Conservation (phyloP, 2,797 vertebrate genomes). For the Acanthurus tractus region DNA sequence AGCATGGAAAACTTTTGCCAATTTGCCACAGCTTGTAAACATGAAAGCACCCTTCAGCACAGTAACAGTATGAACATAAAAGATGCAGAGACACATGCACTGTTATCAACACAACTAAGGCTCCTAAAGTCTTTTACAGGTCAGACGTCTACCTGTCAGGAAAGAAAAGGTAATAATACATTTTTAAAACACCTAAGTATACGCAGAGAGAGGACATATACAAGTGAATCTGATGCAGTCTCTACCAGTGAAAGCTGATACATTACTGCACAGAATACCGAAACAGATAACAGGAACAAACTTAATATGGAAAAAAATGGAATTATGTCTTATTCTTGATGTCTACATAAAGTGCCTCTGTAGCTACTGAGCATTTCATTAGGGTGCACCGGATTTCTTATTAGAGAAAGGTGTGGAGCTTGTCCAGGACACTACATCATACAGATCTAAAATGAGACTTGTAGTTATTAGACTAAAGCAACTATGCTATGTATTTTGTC, state of each 20-base stretch:
- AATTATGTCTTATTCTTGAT: neutral
- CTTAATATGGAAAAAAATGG: neutral
- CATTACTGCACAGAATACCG: neutral
- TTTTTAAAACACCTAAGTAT: neutral
- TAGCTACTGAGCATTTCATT: constrained; percentile 31
- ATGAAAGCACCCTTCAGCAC: constrained; percentile 15
- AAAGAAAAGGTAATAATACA: neutral
- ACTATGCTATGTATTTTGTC: neutral
- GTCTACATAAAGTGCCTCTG: neutral
- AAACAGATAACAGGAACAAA: constrained; percentile 5
- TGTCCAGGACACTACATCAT: neutral
- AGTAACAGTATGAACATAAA: constrained; percentile 12
- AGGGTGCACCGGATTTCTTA: constrained; percentile 9
- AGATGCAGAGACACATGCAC: constrained; percentile 3
- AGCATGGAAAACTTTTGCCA: constrained; percentile 17
- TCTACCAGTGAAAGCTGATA: neutral
- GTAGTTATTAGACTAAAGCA: neutral
- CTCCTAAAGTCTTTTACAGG: constrained; percentile 1
- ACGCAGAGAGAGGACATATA: neutral
- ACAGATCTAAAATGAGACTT: neutral
- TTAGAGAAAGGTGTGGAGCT: neutral
- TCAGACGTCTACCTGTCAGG: constrained; percentile 4
- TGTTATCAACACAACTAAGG: constrained; percentile 2
- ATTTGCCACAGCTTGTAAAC: constrained; percentile 26
- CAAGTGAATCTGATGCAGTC: neutral